phyloP scores from a whole-genome alignment of 2,113 vertebrate genomes.

The Chitala chitala region DNA sequence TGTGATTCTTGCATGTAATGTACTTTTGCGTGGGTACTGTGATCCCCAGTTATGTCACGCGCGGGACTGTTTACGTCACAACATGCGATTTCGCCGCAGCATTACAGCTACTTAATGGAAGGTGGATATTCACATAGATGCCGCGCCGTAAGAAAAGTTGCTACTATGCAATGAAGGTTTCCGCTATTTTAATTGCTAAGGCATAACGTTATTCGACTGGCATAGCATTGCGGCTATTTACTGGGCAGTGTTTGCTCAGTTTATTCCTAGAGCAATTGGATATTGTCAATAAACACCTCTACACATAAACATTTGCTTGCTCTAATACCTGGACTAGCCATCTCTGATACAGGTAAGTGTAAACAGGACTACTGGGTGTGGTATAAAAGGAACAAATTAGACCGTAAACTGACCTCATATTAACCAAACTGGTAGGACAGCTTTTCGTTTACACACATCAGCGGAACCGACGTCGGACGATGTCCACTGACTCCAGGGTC shows the following conservation, averaged over 20 bases:
- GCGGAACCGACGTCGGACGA: constrained; percentile 36
- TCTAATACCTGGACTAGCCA: constrained; percentile 16
- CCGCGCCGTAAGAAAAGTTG: background rate
- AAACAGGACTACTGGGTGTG: constrained; percentile 48
- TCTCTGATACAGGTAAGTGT: constrained; percentile 45
- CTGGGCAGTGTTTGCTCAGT: background rate
- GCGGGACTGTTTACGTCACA: background rate
- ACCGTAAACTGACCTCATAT: constrained; percentile 21
- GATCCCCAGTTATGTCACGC: background rate
- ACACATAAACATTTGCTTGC: background rate
- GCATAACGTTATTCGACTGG: background rate
- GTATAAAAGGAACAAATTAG: constrained; percentile 36
- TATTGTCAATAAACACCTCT: background rate
- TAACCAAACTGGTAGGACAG: constrained; percentile 43
- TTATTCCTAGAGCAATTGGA: background rate
- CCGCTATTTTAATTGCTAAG: background rate
- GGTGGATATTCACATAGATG: background rate
- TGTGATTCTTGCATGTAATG: background rate
- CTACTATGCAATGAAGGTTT: background rate
- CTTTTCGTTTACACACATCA: constrained; percentile 48
- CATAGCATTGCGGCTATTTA: background rate
- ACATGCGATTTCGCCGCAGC: background rate
- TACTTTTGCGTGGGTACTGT: background rate
- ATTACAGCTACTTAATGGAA: background rate
- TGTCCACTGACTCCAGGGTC: constrained; percentile 31